A percentile compares a stretch with the other conserved stretches of the same genome.
Evolutionary conservation across 2,797 vertebrate species (phyloP).

Genomic region (Spondyliosoma cantharus): DNA sequence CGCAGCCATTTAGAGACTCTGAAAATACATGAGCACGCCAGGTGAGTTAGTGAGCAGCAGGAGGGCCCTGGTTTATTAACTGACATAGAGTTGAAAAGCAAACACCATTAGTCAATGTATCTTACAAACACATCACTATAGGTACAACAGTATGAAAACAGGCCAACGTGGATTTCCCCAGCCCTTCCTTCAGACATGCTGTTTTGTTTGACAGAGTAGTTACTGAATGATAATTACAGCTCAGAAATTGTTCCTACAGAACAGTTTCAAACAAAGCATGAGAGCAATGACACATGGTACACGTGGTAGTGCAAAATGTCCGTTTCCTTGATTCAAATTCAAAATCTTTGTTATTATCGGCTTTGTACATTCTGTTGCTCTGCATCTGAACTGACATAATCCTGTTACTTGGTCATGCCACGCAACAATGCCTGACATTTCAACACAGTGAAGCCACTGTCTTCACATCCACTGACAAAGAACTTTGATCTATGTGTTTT

Average conservation of each 20-base stretch:
- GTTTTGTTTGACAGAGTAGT: background rate
- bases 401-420: conserved; percentile 44
- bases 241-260: background rate
- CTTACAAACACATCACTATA: background rate
- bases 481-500: conserved; percentile 41
- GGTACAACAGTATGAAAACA: conserved; percentile 8
- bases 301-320: background rate
- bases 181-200: background rate
- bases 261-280: conserved; percentile 10
- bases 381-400: conserved; percentile 51
- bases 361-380: conserved; percentile 37
- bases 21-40: conserved; percentile 66
- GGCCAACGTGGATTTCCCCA: background rate
- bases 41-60: conserved; percentile 4
- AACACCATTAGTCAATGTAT: background rate
- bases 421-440: conserved; percentile 52
- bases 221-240: conserved; percentile 12
- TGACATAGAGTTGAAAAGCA: conserved; percentile 9
- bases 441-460: conserved; percentile 53
- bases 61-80: background rate
- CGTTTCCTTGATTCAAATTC: background rate
- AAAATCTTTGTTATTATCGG: conserved; percentile 10
- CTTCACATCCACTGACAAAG: conserved; percentile 26
- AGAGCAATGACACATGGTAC: background rate
- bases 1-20: conserved; percentile 98